Evolutionary conservation across 2,113 vertebrate genomes (phyloP), one percentile per base, ranked within the genome.

Genomic region (Smithornis capensis): DNA sequence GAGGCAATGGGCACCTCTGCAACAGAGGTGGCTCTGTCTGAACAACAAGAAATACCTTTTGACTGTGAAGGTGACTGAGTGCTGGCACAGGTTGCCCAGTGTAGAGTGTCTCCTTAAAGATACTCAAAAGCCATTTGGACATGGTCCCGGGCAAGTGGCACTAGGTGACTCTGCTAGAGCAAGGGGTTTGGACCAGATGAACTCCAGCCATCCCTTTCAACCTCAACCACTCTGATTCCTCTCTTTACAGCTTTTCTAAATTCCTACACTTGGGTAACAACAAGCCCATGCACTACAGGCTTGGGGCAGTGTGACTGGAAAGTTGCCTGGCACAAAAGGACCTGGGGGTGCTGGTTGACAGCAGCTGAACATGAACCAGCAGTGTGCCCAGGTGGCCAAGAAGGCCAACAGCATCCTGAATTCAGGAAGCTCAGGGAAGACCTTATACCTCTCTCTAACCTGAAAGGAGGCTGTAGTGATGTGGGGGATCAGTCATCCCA

Each of bases 381-480:
- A 64, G 55, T 47, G 55, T 68, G 55, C 40, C 45, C 47, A 55
- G 40, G 40, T 55, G 63, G 17, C 45, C n/a, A 76, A 40, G 55
- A 69, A 69, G 21, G 70, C 18, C 25, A 83, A 16, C 3, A 31
- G 8, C 9, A 63, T 37, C 25, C 35, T 63, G 56, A 27, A 35
- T 47, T 69, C 14, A 67, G 38, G 14, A 53, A 42, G 33, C 59
- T 83, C 5, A 80, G 19, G 33, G 24, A 25, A 23, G 4, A 37
- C 10, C 19, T 38, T 11, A 67, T 1, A 0, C 0, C 22, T 50
- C 44, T 28, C 18, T 57, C 2, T 57, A 84, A 16, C 22, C 40
- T 4, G 1, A 44, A 65, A 93, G 19, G 27, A 50, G 19, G 10
- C 5, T 40, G 28, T 44, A 38, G 40, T 5, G 10, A 28, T 7